Evolutionary conservation across 2,888 invertebrate genomes (phyloP), one percentile per base, ranked within the genome.

Genomic region (Cosmia pyralina): DNA sequence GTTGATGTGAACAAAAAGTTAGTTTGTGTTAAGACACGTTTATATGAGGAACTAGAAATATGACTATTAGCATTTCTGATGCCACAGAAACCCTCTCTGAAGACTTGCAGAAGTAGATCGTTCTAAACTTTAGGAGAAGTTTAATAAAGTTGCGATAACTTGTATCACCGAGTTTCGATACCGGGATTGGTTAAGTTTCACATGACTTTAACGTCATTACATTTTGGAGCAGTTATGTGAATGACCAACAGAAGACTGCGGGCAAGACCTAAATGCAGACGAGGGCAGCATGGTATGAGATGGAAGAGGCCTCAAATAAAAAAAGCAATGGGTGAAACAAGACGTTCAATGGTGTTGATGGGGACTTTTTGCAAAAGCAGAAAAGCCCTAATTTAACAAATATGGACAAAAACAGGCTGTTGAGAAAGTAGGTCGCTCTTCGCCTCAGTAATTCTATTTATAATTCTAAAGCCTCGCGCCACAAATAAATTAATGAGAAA

Each of bases 381-480:
- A 55, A 62, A 46, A 38, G 7, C 4, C 1, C 11, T 64, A 11
- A 48, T 59, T 53, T 59, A 38, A 15, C 10, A n/a, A 2, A 1
- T 13, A 22, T 19, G 6, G 11, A 22, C 4, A 34, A 53, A 55
- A 46, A 41, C 3, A 34, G 15, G n/a, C 15, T 22, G 10, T 17
- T 46, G 13, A 6, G 41, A 62, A 66, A 48, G 55, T 48, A 62
- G 62, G 10, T n/a, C 52, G 38, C n/a, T 48, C 11, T 80, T 34
- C 50, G 34, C n/a, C 19, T 22, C 13, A 28, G 10, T 72, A n/a
- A 75, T 52, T 58, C 28, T 46, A 44, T 55, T 52, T 38, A 38
- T 57, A 53, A 38, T 38, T 38, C 46, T 44, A 72, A 58, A 41
- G 17, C 10, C 2, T 17, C 5, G 6, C 17, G 46, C 48, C 17